Evolutionary conservation across 2,888 invertebrate species (phyloP).

Genomic region (Philhelius pedissequus): DNA sequence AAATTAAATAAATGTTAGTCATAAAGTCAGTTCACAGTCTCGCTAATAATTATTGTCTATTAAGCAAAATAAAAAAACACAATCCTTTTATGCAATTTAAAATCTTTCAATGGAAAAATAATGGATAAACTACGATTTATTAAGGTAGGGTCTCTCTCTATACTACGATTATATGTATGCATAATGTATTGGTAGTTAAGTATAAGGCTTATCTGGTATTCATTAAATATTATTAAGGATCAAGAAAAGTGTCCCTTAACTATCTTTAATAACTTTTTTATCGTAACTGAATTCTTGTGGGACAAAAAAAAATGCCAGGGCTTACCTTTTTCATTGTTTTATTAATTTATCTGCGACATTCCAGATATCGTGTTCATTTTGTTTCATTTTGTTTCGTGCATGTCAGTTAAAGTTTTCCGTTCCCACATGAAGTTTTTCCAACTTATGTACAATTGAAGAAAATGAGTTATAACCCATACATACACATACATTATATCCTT

Average conservation of each 20-base stretch:
- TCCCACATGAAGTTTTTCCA: not conserved
- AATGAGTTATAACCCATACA: not conserved
- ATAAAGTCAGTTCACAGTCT: not conserved
- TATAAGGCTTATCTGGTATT: not conserved
- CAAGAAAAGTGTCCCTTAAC: not conserved
- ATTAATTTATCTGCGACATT: constrained; percentile 26
- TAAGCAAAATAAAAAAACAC: not conserved
- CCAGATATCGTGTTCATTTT: not conserved
- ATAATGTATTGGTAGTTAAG: not conserved
- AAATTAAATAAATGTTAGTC: not conserved
- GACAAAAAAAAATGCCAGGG: constrained; percentile 13
- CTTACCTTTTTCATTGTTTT: constrained; percentile 9
- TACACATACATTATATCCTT: not conserved
- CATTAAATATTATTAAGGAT: constrained; percentile 3
- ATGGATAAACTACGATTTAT: constrained; percentile 9
- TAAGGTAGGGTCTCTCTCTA: not conserved
- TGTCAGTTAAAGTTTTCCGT: constrained; percentile 13
- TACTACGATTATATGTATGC: no score
- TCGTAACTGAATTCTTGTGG: constrained; percentile 10
- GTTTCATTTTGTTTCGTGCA: not conserved
- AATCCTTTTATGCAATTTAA: not conserved
- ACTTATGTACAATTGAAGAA: not conserved
- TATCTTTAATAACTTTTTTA: constrained; percentile 21
- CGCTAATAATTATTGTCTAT: not conserved
- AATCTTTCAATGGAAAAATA: not conserved